These are phyloP conservation scores for Epinephelus cyanopodus DNA, from an alignment of 2,113 vertebrate species.

Conservation along the genomic window DNA sequence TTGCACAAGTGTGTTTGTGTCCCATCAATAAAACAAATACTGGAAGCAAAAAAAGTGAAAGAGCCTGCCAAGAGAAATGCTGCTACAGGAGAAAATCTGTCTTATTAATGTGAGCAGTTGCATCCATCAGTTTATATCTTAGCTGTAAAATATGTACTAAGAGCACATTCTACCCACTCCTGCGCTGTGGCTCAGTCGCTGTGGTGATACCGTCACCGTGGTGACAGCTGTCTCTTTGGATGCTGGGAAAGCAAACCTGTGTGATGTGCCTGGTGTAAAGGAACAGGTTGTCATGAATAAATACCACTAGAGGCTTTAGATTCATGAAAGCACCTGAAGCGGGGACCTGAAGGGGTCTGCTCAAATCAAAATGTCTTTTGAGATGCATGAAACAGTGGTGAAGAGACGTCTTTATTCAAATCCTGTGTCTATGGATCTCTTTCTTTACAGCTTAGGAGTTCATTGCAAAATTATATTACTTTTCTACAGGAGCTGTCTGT, in stretches of 20 bases:
- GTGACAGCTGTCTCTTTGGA: constrained; percentile 70
- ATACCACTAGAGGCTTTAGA: constrained; percentile 53
- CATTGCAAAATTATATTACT: constrained; percentile 4
- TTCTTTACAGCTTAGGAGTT: constrained; percentile 8
- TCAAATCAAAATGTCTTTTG: constrained; percentile 56
- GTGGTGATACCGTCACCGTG: constrained; percentile 40
- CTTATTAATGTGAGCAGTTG: constrained; percentile 45
- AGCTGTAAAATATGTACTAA: constrained; percentile 15
- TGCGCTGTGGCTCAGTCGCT: constrained; percentile 27
- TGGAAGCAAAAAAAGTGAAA: constrained; percentile 19
- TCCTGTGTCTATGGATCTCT: neutral
- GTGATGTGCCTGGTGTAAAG: constrained; percentile 60
- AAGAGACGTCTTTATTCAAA: constrained; percentile 45
- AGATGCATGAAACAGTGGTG: constrained; percentile 41
- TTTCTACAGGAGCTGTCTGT: neutral
- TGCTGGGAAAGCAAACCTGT: constrained; percentile 51
- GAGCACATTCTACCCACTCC: constrained; percentile 22
- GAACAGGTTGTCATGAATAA: constrained; percentile 65
- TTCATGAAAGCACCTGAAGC: constrained; percentile 49
- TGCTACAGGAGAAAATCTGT: constrained; percentile 14
- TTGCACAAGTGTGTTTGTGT: constrained; percentile 53
- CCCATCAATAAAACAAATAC: constrained; percentile 62
- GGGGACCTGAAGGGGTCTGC: constrained; percentile 47
- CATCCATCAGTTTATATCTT: constrained; percentile 43
- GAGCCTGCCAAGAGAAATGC: constrained; percentile 31